Evolutionary conservation across 2,797 vertebrate species (phyloP).

Genomic region (Gallirallus australis): DNA sequence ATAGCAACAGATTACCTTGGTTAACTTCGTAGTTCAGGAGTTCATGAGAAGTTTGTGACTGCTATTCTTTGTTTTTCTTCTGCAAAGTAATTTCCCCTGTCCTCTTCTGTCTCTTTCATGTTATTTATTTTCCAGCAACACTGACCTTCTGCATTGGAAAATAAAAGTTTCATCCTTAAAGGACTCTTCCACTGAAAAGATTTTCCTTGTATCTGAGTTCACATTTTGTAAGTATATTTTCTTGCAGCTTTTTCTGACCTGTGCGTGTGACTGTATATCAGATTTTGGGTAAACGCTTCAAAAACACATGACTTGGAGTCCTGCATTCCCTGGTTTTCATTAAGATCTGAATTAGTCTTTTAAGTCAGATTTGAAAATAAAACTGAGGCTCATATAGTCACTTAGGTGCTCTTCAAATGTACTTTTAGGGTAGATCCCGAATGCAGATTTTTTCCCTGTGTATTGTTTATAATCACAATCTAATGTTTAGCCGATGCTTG

Average conservation of each 20-base stretch:
- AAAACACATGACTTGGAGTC: background rate
- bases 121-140: constrained; percentile 50
- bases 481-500: background rate
- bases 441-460: background rate
- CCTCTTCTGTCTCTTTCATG: constrained; percentile 38
- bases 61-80: constrained; percentile 55
- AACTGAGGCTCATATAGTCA: background rate
- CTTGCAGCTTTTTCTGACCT: background rate
- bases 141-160: constrained; percentile 29
- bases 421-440: background rate
- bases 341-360: background rate
- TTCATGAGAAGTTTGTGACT: constrained; percentile 58
- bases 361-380: constrained; percentile 4
- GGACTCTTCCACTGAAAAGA: background rate
- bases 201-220: background rate
- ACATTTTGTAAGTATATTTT: background rate
- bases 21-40: constrained; percentile 54
- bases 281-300: background rate
- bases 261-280: background rate
- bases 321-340: background rate
- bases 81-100: constrained; percentile 49
- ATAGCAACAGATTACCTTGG: constrained; percentile 36
- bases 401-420: background rate
- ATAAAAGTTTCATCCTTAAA: background rate
- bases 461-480: background rate